phyloP scores from a whole-genome alignment of 2,113 vertebrate genomes.

The Myxocyprinus asiaticus region DNA sequence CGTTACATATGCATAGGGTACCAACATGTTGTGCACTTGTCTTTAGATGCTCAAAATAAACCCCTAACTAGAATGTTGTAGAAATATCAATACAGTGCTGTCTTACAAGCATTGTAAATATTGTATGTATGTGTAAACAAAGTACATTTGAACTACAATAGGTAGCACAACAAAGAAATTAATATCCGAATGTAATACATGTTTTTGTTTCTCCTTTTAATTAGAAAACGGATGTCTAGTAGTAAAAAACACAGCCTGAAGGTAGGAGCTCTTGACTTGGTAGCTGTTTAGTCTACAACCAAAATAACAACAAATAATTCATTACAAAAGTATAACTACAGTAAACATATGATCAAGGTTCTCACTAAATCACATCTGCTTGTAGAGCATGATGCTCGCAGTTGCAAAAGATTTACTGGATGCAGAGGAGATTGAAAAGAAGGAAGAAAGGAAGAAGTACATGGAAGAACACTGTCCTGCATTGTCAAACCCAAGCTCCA shows the following conservation, averaged over 20 bases:
- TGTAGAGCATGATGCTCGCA: constrained; percentile 91
- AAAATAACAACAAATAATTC: too few species aligned
- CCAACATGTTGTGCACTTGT: too few species aligned
- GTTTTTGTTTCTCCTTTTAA: constrained; percentile 38
- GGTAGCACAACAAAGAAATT: too few species aligned
- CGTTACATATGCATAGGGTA: too few species aligned
- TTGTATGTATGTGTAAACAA: too few species aligned
- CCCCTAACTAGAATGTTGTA: too few species aligned
- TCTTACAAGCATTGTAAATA: too few species aligned
- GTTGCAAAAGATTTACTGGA: constrained; percentile 85
- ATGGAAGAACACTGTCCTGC: constrained; percentile 84
- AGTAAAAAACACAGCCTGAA: constrained; percentile 91
- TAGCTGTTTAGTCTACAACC: too few species aligned
- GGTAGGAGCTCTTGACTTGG: constrained; percentile 66
- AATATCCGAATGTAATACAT: background rate
- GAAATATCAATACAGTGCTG: too few species aligned
- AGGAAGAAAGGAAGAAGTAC: constrained; percentile 83
- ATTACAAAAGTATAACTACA: background rate
- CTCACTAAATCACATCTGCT: background rate
- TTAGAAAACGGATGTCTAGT: constrained; percentile 83
- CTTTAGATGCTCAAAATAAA: too few species aligned
- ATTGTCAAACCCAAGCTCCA: constrained; percentile 80
- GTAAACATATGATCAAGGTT: background rate
- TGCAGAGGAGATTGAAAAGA: constrained; percentile 77
- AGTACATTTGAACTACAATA: too few species aligned